These are phyloP conservation scores for Pipistrellus pipistrellus DNA, from an alignment of 2,797 vertebrate genomes.

Conservation along the genomic window DNA sequence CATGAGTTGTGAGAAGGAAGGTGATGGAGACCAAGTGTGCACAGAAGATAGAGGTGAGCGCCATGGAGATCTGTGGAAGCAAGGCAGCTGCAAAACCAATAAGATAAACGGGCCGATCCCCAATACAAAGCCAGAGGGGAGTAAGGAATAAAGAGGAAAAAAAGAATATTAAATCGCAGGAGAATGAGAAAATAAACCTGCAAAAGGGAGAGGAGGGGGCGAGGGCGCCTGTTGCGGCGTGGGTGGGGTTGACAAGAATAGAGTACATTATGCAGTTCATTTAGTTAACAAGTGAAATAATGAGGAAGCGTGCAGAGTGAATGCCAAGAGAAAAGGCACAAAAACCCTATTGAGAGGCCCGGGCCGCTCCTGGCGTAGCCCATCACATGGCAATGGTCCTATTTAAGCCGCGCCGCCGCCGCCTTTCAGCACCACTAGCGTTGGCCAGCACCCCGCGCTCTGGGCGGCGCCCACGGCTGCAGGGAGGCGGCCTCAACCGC, in stretches of 20 bases:
- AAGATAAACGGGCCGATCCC: conserved; percentile 81
- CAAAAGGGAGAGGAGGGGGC: conserved; percentile 87
- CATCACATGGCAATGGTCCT: conserved; percentile 96
- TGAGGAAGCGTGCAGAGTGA: conserved; percentile 99
- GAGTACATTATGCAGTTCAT: conserved; percentile 99
- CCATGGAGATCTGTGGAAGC: conserved; percentile 44
- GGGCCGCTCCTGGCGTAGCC: conserved; percentile 93
- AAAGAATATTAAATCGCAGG: conserved; percentile 92
- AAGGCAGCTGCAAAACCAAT: conserved; percentile 80
- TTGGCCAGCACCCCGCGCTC: conserved; percentile 92
- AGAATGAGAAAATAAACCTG: conserved; percentile 95
- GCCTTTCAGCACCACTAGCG: conserved; percentile 97
- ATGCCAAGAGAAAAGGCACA: conserved; percentile 98
- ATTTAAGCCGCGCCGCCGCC: conserved; percentile 93
- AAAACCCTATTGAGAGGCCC: conserved; percentile 98
- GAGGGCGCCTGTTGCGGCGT: conserved; percentile 95
- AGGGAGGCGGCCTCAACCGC: not conserved
- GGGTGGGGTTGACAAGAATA: conserved; percentile 99
- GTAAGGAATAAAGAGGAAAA: conserved; percentile 88
- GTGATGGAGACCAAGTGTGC: conserved; percentile 56
- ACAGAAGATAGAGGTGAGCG: conserved; percentile 45
- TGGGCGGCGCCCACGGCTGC: not conserved
- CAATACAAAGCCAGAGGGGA: conserved; percentile 81
- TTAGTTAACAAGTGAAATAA: conserved; percentile 99
- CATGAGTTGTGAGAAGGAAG: not conserved